Evolutionary conservation across 2,113 vertebrate genomes (phyloP).

Genomic region (Raja brachyura): DNA sequence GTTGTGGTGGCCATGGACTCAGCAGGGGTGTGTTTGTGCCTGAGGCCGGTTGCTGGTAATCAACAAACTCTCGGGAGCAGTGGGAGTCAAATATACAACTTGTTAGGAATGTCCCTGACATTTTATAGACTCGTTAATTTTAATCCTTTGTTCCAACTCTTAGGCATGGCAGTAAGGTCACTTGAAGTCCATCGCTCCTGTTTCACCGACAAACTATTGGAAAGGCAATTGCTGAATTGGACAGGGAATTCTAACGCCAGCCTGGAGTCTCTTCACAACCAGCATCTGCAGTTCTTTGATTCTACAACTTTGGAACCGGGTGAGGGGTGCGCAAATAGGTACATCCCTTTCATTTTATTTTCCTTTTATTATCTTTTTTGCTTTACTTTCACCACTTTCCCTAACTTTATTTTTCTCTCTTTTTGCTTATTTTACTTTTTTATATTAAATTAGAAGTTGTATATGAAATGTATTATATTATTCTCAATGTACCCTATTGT

Average conservation of each 20-base stretch:
- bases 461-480: no score
- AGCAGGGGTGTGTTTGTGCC: not conserved
- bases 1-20: not conserved
- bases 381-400: no score
- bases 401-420: no score
- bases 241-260: not conserved
- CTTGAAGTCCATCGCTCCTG: not conserved
- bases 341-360: no score
- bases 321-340: no score
- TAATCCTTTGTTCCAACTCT: not conserved
- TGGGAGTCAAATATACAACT: not conserved
- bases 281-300: no score
- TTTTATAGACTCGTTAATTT: not conserved
- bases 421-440: no score
- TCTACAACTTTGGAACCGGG: no score
- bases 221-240: not conserved
- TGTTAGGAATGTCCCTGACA: not conserved
- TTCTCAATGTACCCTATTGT: no score
- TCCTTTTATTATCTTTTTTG: no score
- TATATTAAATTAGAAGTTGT: no score
- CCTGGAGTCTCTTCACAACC: not conserved
- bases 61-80: not conserved
- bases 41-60: no score
- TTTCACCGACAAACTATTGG: not conserved
- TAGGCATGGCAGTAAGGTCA: not conserved